Conservation (phyloP, 2,888 invertebrate species). For the Pseudeuparius sepicola region DNA sequence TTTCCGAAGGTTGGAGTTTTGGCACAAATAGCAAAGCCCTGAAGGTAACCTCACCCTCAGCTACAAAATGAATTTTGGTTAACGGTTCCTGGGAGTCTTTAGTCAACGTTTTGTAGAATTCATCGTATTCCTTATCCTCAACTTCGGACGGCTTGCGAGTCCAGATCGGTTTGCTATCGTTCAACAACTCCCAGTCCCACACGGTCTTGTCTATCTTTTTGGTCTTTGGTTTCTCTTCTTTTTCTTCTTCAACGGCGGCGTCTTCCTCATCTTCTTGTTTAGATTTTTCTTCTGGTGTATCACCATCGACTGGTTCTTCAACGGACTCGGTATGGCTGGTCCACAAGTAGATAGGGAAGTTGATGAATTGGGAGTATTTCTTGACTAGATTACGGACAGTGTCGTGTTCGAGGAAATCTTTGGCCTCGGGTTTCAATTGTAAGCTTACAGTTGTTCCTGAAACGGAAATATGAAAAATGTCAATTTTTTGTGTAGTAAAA, state of each 20-base stretch:
- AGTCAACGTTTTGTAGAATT: conserved; percentile 92
- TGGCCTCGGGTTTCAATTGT: conserved; percentile 92
- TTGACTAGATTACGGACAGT: conserved; percentile 84
- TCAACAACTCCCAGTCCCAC: conserved; percentile 97
- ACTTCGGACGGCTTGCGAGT: conserved; percentile 84
- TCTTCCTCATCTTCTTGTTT: conserved; percentile 48
- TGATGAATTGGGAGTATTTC: conserved; percentile 99
- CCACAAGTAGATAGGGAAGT: conserved; percentile 97
- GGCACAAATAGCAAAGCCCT: conserved; percentile 94
- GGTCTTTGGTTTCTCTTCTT: conserved; percentile 66
- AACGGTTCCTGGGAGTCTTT: conserved; percentile 80
- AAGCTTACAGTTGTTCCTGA: conserved; percentile 49
- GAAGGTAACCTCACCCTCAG: conserved; percentile 99
- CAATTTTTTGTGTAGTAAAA: too few relatives aligned
- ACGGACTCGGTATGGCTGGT: conserved; percentile 61
- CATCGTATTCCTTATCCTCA: conserved; percentile 78
- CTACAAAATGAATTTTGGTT: conserved; percentile 87
- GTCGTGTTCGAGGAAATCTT: conserved; percentile 88
- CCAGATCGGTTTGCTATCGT: conserved; percentile 98
- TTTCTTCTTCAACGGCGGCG: conserved; percentile 61
- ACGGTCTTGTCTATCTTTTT: conserved; percentile 87
- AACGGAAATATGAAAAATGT: too few relatives aligned
- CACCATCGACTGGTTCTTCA: conserved; percentile 50
- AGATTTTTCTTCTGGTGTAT: conserved; percentile 46
- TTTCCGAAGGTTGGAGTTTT: conserved; percentile 80